Base-by-base conservation (phyloP, 2,113 vertebrate genomes). In the Apteryx mantelli region DNA sequence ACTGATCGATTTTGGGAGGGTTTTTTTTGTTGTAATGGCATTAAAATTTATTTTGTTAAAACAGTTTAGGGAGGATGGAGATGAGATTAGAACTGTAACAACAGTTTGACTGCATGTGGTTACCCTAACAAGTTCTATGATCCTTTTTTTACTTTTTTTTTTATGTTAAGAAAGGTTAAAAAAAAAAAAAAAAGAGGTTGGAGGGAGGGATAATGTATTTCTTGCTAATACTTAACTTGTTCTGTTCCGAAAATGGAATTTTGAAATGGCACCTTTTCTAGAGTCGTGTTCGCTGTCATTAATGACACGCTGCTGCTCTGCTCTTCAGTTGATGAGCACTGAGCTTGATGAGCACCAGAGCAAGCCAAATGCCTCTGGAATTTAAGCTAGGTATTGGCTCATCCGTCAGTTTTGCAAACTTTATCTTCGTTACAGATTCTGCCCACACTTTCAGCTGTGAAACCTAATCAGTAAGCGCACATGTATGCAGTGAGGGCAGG, bases 171-270 rank as follows among this genome's bases (percentile, higher is more conserved):
- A 13, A 66, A 42, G 26, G 40, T 5, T 86, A 46, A 83, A 53
- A 13, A 30, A 30, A 56, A 56, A 11, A 53, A 14, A 55, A 25
- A 32, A 16, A 30, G 4, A 56, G 87, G 36, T 26, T 34, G 26
- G 52, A 89, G 71, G 15, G 74, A 48, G 28, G 25, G 16, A 78
- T 52, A 75, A 48, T 40, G 46, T 2, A 0, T 91, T 94, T 82
- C 58, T 91, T 63, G 52, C 30, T 70, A 36, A 28, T 48, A n/a
- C 19, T 50, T 44, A 71, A 22, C 38, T 71, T 12, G 22, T 91
- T 94, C 92, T 95, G 81, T 89, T 94, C 73, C 95, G 93, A 96
- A 95, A 95, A 91, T 34, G 44, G 44, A 48, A 79, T 83, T 93
- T 64, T 0, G 38, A 91, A 83, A 71, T 91, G 66, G 55, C 88